These are phyloP conservation scores for Pseudochaenichthys georgianus DNA, from an alignment of 2,797 vertebrate genomes.

Conservation along the genomic window DNA sequence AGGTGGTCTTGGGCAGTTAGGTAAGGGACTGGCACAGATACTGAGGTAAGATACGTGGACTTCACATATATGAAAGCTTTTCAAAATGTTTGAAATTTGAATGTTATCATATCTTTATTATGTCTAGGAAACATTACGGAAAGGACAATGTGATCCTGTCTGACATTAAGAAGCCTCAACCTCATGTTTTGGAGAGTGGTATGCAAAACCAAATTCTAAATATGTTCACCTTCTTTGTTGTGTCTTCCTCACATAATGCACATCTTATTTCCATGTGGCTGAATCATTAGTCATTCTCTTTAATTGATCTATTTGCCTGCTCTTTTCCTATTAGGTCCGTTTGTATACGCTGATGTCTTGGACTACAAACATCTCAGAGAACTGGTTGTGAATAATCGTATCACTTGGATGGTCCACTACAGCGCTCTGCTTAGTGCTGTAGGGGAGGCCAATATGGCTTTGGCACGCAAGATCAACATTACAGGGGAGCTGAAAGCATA, in stretches of 20 bases:
- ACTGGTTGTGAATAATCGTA: slow-evolving; percentile 82
- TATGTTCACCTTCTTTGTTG: neutral
- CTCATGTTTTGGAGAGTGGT: slow-evolving; percentile 81
- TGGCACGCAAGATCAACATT: slow-evolving; percentile 87
- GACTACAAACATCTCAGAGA: slow-evolving; percentile 86
- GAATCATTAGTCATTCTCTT: neutral
- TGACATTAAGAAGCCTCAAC: slow-evolving; percentile 86
- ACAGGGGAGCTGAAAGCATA: slow-evolving; percentile 73
- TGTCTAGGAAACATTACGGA: slow-evolving; percentile 81
- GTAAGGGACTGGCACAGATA: slow-evolving; percentile 84
- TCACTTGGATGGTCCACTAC: slow-evolving; percentile 88
- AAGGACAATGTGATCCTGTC: slow-evolving; percentile 85
- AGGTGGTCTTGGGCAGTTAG: slow-evolving; percentile 88
- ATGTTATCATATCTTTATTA: slow-evolving; percentile 7
- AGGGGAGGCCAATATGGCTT: slow-evolving; percentile 84
- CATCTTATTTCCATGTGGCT: neutral
- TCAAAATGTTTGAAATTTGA: slow-evolving; percentile 14
- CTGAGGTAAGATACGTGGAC: slow-evolving; percentile 78
- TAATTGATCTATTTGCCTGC: neutral
- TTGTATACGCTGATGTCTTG: slow-evolving; percentile 86
- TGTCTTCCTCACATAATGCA: neutral
- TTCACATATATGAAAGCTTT: neutral
- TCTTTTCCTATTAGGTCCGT: slow-evolving; percentile 77
- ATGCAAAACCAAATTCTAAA: slow-evolving; percentile 40
- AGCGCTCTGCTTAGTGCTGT: slow-evolving; percentile 86